Evolutionary conservation across 1,140 invertebrate species (phyloP).

Genomic region (Bombus impatiens): DNA sequence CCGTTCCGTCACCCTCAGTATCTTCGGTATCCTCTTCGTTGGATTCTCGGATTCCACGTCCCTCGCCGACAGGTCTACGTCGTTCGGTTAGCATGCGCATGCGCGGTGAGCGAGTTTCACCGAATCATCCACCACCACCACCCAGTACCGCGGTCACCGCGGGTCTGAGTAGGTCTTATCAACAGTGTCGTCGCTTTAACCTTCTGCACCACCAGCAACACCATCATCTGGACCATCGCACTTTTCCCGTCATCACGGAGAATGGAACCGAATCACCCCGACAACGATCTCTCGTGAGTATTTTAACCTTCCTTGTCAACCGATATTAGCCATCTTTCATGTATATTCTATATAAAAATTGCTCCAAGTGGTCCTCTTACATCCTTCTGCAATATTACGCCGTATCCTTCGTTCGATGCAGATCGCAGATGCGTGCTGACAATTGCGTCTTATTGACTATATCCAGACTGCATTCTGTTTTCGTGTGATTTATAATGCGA

Average conservation of each 20-base stretch:
- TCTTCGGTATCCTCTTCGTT: constrained; percentile 47
- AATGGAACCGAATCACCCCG: constrained; percentile 77
- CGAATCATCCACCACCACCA: constrained; percentile 55
- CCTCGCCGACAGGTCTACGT: constrained; percentile 79
- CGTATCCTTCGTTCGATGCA: constrained; percentile 38
- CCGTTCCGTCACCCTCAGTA: constrained; percentile 23
- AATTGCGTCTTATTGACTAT: constrained; percentile 28
- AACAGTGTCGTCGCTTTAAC: constrained; percentile 64
- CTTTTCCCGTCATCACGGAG: constrained; percentile 78
- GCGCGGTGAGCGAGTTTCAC: constrained; percentile 72
- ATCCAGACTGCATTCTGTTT: neutral
- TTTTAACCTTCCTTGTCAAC: too few relatives aligned
- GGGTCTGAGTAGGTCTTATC: constrained; percentile 71
- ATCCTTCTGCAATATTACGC: constrained; percentile 15
- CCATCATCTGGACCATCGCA: constrained; percentile 65
- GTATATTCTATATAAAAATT: neutral
- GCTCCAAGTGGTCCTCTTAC: neutral
- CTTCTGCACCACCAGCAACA: constrained; percentile 63
- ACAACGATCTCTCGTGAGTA: constrained; percentile 74
- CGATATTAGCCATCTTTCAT: neutral
- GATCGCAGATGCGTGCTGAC: constrained; percentile 34
- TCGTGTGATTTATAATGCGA: neutral
- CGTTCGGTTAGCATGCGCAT: constrained; percentile 80
- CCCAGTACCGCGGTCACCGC: constrained; percentile 66
- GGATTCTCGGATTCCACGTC: constrained; percentile 77